phyloP scores from a whole-genome alignment of 2,888 invertebrate species.

The Ophion ellenae region DNA sequence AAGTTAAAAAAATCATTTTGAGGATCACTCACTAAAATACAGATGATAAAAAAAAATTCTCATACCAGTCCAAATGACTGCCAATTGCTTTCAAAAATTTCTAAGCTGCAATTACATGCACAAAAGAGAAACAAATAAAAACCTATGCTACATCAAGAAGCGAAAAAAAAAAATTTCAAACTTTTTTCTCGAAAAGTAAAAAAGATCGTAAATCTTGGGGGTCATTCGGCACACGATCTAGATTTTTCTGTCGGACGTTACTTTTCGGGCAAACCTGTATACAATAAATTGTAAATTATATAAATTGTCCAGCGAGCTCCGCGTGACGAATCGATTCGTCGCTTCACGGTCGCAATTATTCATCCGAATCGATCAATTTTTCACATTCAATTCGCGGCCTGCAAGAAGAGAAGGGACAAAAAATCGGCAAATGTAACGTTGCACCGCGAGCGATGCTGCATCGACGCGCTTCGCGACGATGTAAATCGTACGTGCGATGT shows the following conservation, averaged over 20 bases:
- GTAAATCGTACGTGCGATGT: neutral
- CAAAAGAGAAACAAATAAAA: too few species aligned
- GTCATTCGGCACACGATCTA: too few species aligned
- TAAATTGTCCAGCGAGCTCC: neutral
- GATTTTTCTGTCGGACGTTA: neutral
- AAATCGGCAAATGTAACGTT: neutral
- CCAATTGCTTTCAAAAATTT: too few species aligned
- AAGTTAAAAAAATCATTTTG: too few species aligned
- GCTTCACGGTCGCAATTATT: constrained; percentile 14
- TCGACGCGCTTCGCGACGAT: neutral
- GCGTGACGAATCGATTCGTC: constrained; percentile 56
- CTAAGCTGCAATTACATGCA: too few species aligned
- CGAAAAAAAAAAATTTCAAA: too few species aligned
- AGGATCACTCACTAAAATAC: too few species aligned
- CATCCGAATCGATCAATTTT: constrained; percentile 25
- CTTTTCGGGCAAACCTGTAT: neutral
- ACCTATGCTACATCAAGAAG: too few species aligned
- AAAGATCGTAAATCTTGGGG: too few species aligned
- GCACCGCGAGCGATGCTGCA: neutral
- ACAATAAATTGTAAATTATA: neutral
- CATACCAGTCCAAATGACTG: too few species aligned
- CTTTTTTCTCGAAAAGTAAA: too few species aligned
- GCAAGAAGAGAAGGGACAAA: neutral
- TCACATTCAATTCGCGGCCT: neutral
- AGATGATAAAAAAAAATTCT: too few species aligned